Evolutionary conservation across 2,113 vertebrate species (phyloP).

Genomic region (Choloepus hoffmanni): DNA sequence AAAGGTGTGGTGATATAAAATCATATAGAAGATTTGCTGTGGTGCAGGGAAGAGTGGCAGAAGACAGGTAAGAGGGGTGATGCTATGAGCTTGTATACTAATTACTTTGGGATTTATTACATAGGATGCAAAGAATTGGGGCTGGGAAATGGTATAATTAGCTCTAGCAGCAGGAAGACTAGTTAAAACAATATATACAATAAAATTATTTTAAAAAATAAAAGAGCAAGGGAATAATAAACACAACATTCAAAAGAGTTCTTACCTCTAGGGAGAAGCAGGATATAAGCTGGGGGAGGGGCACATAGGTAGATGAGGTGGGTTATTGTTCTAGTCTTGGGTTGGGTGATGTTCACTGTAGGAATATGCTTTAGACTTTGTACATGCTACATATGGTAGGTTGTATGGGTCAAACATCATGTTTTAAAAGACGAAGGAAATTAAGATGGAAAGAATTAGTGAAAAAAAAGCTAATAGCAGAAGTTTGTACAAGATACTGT

Average conservation of each 20-base stretch:
- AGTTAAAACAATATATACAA: neutral
- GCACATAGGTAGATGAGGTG: neutral
- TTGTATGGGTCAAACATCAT: neutral
- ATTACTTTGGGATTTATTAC: neutral
- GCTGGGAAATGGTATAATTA: neutral
- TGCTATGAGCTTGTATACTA: neutral
- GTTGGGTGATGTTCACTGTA: neutral
- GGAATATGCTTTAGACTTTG: neutral
- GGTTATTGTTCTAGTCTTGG: neutral
- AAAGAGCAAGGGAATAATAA: neutral
- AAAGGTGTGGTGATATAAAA: neutral
- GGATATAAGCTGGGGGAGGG: neutral
- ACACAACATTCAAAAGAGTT: neutral
- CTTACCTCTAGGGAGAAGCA: neutral
- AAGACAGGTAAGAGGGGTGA: neutral
- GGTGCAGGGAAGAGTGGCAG: neutral
- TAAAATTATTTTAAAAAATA: neutral
- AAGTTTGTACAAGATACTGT: neutral
- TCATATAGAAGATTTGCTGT: neutral
- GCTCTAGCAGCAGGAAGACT: neutral
- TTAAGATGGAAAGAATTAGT: neutral
- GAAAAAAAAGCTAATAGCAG: neutral
- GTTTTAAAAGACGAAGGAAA: neutral
- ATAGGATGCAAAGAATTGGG: neutral
- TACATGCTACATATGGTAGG: neutral